These are phyloP conservation scores for Allygus modestus DNA, from an alignment of 2,888 invertebrate genomes.

Conservation along the genomic window DNA sequence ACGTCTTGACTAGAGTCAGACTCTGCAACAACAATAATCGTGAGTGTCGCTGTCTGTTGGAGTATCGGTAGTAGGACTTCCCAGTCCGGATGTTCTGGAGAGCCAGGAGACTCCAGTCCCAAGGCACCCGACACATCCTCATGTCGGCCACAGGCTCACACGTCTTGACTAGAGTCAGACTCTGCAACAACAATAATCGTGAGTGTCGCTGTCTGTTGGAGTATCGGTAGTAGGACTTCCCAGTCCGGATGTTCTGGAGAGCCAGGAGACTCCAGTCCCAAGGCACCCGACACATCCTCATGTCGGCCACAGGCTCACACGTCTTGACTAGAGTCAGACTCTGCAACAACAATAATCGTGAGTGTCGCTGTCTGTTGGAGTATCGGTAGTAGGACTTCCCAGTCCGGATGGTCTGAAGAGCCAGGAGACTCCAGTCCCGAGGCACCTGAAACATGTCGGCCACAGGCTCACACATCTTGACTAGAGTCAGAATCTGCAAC, in stretches of 20 bases:
- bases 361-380: no score
- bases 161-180: conserved; percentile 93
- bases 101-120: conserved; percentile 94
- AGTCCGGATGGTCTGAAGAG: conserved; percentile 86
- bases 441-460: conserved; percentile 93
- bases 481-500: conserved; percentile 86
- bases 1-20: conserved; percentile 93
- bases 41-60: conserved; percentile 83
- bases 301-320: conserved; percentile 94
- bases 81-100: conserved; percentile 85
- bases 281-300: conserved; percentile 92
- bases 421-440: conserved; percentile 93
- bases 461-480: conserved; percentile 96
- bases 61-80: conserved; percentile 76
- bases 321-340: conserved; percentile 95
- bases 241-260: conserved; percentile 84
- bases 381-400: background rate
- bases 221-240: background rate
- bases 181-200: conserved; percentile 76
- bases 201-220: no score
- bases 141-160: conserved; percentile 96
- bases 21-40: conserved; percentile 79
- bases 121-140: conserved; percentile 90
- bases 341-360: conserved; percentile 74
- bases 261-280: conserved; percentile 95